These are phyloP conservation scores for Scomberomorus guttatus DNA, from an alignment of 2,797 vertebrate species.

Conservation along the genomic window DNA sequence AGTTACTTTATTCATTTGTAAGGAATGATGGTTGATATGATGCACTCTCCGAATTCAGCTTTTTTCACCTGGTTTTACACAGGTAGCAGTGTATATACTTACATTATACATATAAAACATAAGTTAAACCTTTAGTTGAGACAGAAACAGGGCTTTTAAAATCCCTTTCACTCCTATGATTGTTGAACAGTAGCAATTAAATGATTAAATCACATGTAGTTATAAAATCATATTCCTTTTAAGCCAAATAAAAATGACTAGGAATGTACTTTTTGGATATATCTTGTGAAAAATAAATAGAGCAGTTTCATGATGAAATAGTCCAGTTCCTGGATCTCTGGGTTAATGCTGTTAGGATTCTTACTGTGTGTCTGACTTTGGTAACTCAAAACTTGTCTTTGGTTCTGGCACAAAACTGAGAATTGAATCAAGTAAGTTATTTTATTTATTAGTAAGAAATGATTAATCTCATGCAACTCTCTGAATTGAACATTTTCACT, in stretches of 20 bases:
- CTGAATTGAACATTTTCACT: too few relatives aligned
- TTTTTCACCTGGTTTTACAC: neutral
- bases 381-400: constrained; percentile 31
- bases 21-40: neutral
- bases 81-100: neutral
- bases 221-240: too few relatives aligned
- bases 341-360: neutral
- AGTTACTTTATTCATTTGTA: constrained; percentile 6
- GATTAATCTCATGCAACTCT: too few relatives aligned
- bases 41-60: neutral
- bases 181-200: too few relatives aligned
- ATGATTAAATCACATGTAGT: too few relatives aligned
- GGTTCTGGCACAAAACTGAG: constrained; percentile 43
- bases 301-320: neutral
- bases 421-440: constrained; percentile 38
- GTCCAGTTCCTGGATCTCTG: neutral
- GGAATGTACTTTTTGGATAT: neutral
- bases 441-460: neutral
- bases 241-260: neutral
- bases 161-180: too few relatives aligned
- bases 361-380: constrained; percentile 41
- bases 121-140: neutral
- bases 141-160: neutral
- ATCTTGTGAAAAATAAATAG: neutral
- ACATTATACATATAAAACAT: too few relatives aligned